These are phyloP conservation scores for Taphrorychus bicolor DNA, from an alignment of 2,888 invertebrate species.

Conservation along the genomic window DNA sequence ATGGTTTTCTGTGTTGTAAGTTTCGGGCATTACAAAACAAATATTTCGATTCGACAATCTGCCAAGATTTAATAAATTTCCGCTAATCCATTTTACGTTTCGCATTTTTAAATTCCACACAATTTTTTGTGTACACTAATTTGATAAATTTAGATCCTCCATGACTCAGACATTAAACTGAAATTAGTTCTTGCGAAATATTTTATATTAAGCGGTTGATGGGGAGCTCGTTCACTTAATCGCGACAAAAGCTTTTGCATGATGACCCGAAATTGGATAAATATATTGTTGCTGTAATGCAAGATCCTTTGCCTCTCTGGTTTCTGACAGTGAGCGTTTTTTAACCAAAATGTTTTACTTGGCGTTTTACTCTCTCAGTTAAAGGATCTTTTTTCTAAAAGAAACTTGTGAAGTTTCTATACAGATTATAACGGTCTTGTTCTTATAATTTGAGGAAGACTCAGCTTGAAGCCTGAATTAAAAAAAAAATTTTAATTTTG, in stretches of 20 bases:
- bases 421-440: no score
- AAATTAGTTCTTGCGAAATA: constrained; percentile 14
- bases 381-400: no score
- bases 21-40: constrained; percentile 22
- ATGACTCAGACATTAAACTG: constrained; percentile 5
- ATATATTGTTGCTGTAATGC: background rate
- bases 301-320: no score
- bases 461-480: no score
- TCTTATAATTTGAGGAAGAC: no score
- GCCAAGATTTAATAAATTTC: constrained; percentile 26
- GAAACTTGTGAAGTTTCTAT: no score
- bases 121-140: constrained; percentile 16
- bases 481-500: no score
- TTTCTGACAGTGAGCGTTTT: no score
- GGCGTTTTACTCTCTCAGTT: no score
- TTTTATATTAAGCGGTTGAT: background rate
- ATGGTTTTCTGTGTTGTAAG: constrained; percentile 25
- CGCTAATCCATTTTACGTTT: constrained; percentile 17
- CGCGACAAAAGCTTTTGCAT: background rate
- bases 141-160: constrained; percentile 22
- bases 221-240: background rate
- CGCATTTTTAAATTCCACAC: constrained; percentile 8
- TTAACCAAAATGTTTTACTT: no score
- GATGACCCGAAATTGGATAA: constrained; percentile 1
- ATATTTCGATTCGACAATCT: constrained; percentile 17